phyloP scores from a whole-genome alignment of 2,113 vertebrate species.

The Tychaedon coryphoeus region DNA sequence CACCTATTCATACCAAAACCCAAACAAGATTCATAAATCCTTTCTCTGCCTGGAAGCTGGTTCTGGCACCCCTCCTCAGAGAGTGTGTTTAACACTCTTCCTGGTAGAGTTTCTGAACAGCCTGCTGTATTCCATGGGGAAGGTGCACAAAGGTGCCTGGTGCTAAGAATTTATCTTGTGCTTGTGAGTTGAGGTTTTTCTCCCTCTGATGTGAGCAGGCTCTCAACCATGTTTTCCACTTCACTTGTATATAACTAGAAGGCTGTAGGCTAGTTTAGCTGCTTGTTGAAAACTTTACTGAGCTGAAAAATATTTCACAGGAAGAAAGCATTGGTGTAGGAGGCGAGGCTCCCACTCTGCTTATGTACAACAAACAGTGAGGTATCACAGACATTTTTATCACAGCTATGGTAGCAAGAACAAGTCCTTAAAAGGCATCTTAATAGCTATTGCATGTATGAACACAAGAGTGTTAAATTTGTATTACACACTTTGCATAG shows the following conservation, averaged over 20 bases:
- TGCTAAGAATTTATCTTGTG: not conserved
- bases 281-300: not conserved
- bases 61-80: not conserved
- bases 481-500: not conserved
- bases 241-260: not conserved
- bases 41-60: not conserved
- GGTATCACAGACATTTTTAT: not conserved
- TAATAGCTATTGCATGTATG: not conserved
- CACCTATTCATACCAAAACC: not conserved
- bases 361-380: not conserved
- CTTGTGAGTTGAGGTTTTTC: rapidly evolving
- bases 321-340: not conserved
- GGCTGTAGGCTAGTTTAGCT: not conserved
- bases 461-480: not conserved
- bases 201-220: not conserved
- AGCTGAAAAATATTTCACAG: not conserved
- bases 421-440: not conserved
- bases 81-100: rapidly evolving
- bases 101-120: not conserved
- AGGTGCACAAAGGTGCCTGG: not conserved
- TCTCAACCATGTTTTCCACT: not conserved
- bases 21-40: not conserved
- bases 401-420: not conserved
- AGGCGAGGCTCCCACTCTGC: not conserved
- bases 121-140: not conserved